phyloP scores from a whole-genome alignment of 2,888 invertebrate species.

The Nomada flava region DNA sequence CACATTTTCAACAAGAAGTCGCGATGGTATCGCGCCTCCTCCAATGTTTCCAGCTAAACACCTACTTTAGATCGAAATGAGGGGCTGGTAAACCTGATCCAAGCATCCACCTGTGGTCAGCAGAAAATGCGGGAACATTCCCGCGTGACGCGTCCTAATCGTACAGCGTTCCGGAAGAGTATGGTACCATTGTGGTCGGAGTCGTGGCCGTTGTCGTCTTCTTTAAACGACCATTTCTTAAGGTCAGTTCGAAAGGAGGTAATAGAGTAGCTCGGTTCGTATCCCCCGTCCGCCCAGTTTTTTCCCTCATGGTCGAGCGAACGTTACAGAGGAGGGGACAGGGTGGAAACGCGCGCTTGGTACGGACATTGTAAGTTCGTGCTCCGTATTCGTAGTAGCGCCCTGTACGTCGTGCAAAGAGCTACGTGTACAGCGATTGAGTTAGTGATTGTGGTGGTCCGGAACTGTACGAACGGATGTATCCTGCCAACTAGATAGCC shows the following conservation, averaged over 20 bases:
- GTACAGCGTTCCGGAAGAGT: slow-evolving; percentile 51
- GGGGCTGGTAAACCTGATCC: neutral
- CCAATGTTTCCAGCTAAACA: slow-evolving; percentile 18
- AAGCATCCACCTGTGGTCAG: slow-evolving; percentile 48
- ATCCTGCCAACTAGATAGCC: slow-evolving; percentile 62
- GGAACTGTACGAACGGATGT: slow-evolving; percentile 66
- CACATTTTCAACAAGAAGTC: too few species aligned
- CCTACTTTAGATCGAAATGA: neutral
- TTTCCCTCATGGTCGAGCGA: slow-evolving; percentile 43
- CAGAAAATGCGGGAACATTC: slow-evolving; percentile 58
- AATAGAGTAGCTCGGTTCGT: slow-evolving; percentile 55
- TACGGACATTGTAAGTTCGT: slow-evolving; percentile 55
- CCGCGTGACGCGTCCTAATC: slow-evolving; percentile 61
- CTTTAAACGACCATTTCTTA: slow-evolving; percentile 46
- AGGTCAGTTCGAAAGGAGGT: slow-evolving; percentile 58
- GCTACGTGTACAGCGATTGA: slow-evolving; percentile 46
- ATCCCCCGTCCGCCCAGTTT: slow-evolving; percentile 2
- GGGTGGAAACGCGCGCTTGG: slow-evolving; percentile 13
- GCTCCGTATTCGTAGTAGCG: slow-evolving; percentile 59
- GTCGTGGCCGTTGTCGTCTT: slow-evolving; percentile 31
- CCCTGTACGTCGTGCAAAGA: slow-evolving; percentile 20
- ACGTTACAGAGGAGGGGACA: slow-evolving; percentile 40
- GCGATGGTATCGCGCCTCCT: neutral
- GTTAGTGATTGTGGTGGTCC: slow-evolving; percentile 56
- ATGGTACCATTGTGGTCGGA: slow-evolving; percentile 12